phyloP scores from a whole-genome alignment of 2,113 vertebrate genomes.

The Halcyon senegalensis region DNA sequence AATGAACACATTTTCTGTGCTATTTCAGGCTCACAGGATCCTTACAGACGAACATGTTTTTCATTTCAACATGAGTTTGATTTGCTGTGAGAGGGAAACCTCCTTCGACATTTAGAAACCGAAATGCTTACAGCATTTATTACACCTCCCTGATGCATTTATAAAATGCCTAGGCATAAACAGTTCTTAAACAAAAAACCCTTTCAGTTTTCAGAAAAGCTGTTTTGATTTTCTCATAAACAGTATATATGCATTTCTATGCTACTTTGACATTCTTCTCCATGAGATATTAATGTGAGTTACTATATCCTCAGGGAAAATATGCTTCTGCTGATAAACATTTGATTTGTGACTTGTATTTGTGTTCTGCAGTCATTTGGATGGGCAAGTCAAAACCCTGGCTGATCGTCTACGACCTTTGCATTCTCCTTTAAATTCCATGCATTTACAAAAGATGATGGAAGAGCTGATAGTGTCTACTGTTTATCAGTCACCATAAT shows the following conservation, averaged over 20 bases:
- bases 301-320: slow-evolving; percentile 19
- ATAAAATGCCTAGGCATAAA: background rate
- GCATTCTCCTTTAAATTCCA: slow-evolving; percentile 26
- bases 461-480: background rate
- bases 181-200: background rate
- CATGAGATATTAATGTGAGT: background rate
- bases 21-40: background rate
- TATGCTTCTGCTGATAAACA: slow-evolving; percentile 36
- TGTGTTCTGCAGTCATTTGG: background rate
- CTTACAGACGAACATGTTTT: background rate
- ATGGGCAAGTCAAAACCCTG: slow-evolving; percentile 5
- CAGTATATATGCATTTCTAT: background rate
- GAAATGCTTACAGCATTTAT: background rate
- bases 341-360: background rate
- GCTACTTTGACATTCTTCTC: background rate
- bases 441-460: background rate
- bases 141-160: background rate
- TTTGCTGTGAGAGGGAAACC: background rate
- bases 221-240: background rate
- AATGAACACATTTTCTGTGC: background rate
- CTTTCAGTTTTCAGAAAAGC: background rate
- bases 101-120: background rate
- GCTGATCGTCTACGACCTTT: background rate
- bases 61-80: background rate
- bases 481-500: background rate